A percentile compares a stretch with the other conserved stretches of the same genome.
phyloP scores from a whole-genome alignment of 2,888 invertebrate genomes.

The Temnothorax ravouxi region DNA sequence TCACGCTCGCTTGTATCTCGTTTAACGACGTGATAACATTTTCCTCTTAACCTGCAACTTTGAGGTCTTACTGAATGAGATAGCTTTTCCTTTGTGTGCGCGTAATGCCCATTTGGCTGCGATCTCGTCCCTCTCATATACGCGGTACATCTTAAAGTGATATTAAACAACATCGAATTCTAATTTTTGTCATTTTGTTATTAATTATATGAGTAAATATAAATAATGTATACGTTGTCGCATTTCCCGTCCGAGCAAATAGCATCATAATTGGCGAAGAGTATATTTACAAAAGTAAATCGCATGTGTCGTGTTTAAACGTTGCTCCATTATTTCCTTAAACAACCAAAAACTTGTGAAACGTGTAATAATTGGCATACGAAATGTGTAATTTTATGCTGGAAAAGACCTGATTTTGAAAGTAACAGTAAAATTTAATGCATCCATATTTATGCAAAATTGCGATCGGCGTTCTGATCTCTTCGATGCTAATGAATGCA shows the following conservation, averaged over 20 bases:
- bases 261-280: background rate
- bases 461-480: background rate
- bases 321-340: background rate
- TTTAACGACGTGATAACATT: slow-evolving; percentile 36
- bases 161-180: background rate
- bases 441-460: slow-evolving; percentile 6
- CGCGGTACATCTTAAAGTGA: background rate
- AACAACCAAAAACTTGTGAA: background rate
- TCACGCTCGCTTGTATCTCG: slow-evolving; percentile 36
- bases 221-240: background rate
- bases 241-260: background rate
- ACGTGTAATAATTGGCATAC: background rate
- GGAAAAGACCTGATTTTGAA: background rate
- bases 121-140: background rate
- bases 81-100: background rate
- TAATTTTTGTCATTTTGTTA: background rate
- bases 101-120: background rate
- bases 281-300: background rate
- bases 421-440: background rate
- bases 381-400: background rate
- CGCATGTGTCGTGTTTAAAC: background rate
- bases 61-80: background rate
- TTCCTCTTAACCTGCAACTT: background rate
- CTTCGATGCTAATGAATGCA: background rate
- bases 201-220: background rate